Conservation (phyloP, 1,140 invertebrate genomes). For the Cotesia glomerata region DNA sequence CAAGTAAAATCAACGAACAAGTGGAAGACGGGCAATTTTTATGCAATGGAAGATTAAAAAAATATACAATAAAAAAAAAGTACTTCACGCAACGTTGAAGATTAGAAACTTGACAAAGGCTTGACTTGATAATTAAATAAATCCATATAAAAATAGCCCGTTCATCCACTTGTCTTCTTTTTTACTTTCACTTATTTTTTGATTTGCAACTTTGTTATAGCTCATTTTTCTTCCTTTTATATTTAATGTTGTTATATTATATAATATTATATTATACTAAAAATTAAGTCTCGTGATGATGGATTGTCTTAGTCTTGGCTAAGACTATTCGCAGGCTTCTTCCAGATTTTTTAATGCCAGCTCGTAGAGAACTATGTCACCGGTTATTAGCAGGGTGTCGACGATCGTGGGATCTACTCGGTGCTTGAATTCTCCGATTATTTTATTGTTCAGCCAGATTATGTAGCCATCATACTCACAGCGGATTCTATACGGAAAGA, state of each 20-base stretch:
- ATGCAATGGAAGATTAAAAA: constrained; percentile 40
- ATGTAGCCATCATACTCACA: constrained; percentile 51
- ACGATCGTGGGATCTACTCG: constrained; percentile 46
- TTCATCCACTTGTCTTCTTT: constrained; percentile 1
- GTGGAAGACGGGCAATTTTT: constrained; percentile 35
- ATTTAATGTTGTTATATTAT: too few relatives aligned
- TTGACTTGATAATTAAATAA: constrained; percentile 45
- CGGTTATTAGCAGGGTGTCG: constrained; percentile 54
- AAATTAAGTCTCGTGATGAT: background rate
- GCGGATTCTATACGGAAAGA: constrained; percentile 44
- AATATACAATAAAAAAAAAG: constrained; percentile 54
- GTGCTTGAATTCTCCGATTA: constrained; percentile 57
- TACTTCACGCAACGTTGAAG: constrained; percentile 43
- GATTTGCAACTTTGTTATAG: background rate
- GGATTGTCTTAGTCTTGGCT: too few relatives aligned
- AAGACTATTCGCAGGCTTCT: background rate
- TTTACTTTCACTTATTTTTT: background rate
- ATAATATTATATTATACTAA: too few relatives aligned
- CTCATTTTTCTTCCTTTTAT: too few relatives aligned
- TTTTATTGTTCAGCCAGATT: constrained; percentile 55
- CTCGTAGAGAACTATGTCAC: constrained; percentile 54
- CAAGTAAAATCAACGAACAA: background rate
- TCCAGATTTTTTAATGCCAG: constrained; percentile 37
- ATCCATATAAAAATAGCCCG: constrained; percentile 20
- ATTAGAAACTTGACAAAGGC: constrained; percentile 44